A percentile compares a stretch with the other conserved stretches of the same genome.
Evolutionary conservation across 2,113 vertebrate species (phyloP).

Genomic region (Suricata suricatta): DNA sequence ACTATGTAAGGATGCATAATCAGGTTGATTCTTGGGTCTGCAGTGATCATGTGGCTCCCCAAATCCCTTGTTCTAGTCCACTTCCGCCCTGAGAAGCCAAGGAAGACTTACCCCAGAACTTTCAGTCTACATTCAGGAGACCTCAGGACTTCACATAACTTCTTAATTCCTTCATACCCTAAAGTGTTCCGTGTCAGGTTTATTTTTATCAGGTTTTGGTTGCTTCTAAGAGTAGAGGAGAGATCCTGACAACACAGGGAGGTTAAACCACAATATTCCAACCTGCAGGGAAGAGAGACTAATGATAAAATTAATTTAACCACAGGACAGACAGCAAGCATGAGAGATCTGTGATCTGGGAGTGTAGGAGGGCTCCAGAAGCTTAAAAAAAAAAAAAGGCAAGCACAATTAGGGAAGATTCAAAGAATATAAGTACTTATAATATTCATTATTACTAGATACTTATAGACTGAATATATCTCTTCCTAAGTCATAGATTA

Average conservation of each 20-base stretch:
- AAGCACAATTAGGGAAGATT: neutral
- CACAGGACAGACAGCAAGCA: neutral
- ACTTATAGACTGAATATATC: neutral
- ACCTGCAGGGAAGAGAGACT: constrained; percentile 53
- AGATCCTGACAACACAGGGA: constrained; percentile 59
- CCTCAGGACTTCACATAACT: constrained; percentile 56
- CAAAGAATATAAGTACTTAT: neutral
- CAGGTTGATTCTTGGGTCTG: neutral
- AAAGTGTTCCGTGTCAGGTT: constrained; percentile 65
- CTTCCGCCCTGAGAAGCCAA: neutral
- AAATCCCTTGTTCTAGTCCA: neutral
- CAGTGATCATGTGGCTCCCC: neutral
- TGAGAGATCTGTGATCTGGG: neutral
- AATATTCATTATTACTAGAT: neutral
- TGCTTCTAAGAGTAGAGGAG: constrained; percentile 49
- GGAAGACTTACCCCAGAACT: constrained; percentile 73
- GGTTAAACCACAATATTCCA: constrained; percentile 70
- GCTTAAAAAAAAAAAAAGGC: neutral
- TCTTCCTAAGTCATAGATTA: constrained; percentile 10
- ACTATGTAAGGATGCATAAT: neutral
- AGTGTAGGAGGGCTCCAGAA: neutral
- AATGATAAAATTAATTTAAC: constrained; percentile 3
- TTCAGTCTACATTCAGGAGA: constrained; percentile 65
- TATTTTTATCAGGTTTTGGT: constrained; percentile 53
- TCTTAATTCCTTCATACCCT: constrained; percentile 39